Evolutionary conservation across 2,113 vertebrate genomes (phyloP).

Genomic region (Todiramphus saurophagus): DNA sequence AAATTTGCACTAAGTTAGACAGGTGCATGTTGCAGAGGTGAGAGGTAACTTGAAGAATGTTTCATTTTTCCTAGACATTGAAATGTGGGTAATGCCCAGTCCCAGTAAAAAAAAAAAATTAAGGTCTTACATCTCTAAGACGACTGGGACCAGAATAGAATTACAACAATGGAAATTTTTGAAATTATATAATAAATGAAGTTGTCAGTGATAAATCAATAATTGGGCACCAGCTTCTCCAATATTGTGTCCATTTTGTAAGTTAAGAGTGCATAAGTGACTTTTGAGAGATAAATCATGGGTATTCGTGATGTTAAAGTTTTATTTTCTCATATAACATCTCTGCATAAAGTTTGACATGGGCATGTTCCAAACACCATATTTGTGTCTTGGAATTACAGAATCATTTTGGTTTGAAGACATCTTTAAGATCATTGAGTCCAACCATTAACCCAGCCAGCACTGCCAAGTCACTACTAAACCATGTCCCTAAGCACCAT

Average conservation of each 20-base stretch:
- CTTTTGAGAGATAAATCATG: background rate
- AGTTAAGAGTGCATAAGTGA: background rate
- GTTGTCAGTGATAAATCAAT: constrained; percentile 38
- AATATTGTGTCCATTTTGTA: background rate
- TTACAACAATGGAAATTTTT: background rate
- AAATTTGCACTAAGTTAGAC: background rate
- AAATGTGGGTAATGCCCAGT: background rate
- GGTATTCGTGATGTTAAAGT: constrained; percentile 33
- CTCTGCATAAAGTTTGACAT: background rate
- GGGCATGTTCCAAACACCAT: background rate
- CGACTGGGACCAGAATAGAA: background rate
- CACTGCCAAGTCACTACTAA: no score
- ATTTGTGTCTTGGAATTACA: background rate
- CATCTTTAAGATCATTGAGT: no score
- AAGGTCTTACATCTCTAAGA: background rate
- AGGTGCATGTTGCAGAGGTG: background rate
- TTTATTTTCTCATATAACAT: background rate
- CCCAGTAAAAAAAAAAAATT: background rate
- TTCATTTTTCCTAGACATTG: background rate
- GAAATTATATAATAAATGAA: constrained; percentile 24
- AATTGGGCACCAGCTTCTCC: constrained; percentile 26
- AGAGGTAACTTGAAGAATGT: background rate
- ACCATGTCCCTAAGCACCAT: no score
- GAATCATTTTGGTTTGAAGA: no score
- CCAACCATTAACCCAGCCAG: no score